Conservation (phyloP, 2,113 vertebrate genomes). For the Rhinoptilus africanus region DNA sequence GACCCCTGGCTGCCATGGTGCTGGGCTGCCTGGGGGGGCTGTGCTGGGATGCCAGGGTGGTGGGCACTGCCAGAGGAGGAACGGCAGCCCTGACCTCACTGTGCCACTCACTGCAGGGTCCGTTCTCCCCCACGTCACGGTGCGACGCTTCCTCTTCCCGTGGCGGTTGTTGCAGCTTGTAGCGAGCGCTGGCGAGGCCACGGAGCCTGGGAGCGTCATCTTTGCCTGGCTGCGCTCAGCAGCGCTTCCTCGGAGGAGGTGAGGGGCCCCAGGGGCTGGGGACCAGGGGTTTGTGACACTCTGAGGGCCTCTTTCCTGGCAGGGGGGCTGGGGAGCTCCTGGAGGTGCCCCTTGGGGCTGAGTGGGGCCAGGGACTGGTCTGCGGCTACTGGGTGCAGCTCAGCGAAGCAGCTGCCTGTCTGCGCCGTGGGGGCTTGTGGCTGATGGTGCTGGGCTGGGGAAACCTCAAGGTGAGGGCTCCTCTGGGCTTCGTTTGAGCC, state of each 20-base stretch:
- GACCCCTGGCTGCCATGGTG: fast-evolving
- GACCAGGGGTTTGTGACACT: fast-evolving
- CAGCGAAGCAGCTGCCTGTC: background rate
- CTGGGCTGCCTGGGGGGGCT: background rate
- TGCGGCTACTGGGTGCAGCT: background rate
- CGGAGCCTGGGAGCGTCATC: fast-evolving
- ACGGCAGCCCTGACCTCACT: background rate
- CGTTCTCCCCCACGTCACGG: background rate
- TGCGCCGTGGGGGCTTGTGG: fast-evolving
- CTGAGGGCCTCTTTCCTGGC: background rate
- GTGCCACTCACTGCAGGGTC: fast-evolving
- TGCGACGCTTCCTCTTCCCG: background rate
- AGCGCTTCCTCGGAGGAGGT: background rate
- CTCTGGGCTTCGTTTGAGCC: background rate
- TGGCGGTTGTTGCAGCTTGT: background rate
- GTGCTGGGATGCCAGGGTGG: fast-evolving
- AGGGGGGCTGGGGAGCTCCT: background rate
- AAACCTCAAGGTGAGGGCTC: fast-evolving
- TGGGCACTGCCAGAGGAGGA: fast-evolving
- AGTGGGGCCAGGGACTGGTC: too few relatives aligned
- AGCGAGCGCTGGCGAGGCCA: fast-evolving
- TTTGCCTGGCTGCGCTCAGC: fast-evolving
- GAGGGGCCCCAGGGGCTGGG: background rate
- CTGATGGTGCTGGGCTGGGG: background rate
- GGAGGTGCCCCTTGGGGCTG: background rate